phyloP scores from a whole-genome alignment of 1,140 invertebrate genomes.

The Drosophila willistoni region DNA sequence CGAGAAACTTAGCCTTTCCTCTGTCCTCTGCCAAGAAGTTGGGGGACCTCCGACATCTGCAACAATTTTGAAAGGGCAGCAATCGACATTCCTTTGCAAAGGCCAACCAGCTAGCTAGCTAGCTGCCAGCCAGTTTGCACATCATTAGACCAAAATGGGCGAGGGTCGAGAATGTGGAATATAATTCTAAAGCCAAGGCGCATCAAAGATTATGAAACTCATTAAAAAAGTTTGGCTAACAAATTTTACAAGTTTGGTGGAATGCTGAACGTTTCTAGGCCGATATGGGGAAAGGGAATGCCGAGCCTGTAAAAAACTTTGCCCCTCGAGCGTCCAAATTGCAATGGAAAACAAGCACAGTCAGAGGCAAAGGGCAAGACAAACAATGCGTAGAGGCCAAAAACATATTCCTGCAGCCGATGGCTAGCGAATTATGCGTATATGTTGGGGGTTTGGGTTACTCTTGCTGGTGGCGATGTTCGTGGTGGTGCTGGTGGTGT shows the following conservation, averaged over 20 bases:
- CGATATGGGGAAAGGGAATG: background rate
- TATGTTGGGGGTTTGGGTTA: background rate
- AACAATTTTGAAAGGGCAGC: constrained; percentile 51
- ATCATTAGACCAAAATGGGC: constrained; percentile 41
- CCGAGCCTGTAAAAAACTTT: constrained; percentile 15
- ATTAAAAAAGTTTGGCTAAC: constrained; percentile 73
- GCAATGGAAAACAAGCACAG: constrained; percentile 29
- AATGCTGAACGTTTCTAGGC: constrained; percentile 22
- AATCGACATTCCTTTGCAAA: constrained; percentile 27
- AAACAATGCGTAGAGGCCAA: background rate
- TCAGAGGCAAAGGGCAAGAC: constrained; percentile 5
- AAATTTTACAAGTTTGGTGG: constrained; percentile 51
- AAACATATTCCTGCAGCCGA: constrained; percentile 16
- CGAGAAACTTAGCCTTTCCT: background rate
- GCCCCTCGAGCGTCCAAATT: constrained; percentile 22
- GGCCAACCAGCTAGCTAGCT: constrained; percentile 10
- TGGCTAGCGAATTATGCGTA: constrained; percentile 16
- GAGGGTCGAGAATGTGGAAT: constrained; percentile 18
- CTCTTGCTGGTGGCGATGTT: no score
- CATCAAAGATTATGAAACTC: constrained; percentile 76
- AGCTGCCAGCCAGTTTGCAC: constrained; percentile 25
- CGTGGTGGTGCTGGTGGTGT: background rate
- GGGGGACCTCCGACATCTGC: background rate
- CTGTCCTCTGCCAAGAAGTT: background rate
- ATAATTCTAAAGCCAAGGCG: constrained; percentile 53